Evolutionary conservation across 2,797 vertebrate species (phyloP).

Genomic region (Tarsius wallacei): DNA sequence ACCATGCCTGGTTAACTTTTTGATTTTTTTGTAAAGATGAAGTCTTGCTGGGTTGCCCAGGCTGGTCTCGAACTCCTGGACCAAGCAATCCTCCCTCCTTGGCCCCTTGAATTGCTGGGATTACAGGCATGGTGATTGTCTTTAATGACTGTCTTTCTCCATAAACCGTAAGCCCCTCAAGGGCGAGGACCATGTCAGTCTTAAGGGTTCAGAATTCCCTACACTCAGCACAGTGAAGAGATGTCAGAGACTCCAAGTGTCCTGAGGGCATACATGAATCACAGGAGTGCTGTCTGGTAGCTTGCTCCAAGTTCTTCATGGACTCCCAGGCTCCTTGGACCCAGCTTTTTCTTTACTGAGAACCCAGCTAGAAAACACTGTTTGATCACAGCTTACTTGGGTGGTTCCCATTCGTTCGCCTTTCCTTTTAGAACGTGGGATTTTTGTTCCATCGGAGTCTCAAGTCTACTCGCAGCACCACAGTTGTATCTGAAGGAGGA

Average conservation of each 20-base stretch:
- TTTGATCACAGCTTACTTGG: background rate
- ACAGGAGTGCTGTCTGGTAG: background rate
- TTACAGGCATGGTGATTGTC: no score
- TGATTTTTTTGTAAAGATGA: no score
- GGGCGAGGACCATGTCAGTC: background rate
- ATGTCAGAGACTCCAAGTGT: background rate
- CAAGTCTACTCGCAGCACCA: background rate
- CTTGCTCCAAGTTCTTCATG: background rate
- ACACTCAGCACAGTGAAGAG: background rate
- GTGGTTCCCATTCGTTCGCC: background rate
- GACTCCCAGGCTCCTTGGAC: background rate
- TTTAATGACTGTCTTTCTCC: background rate
- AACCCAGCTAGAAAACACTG: background rate
- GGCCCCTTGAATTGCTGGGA: no score
- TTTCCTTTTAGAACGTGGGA: background rate
- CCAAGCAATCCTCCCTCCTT: no score
- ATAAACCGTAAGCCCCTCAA: background rate
- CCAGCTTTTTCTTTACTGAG: background rate
- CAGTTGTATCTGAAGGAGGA: background rate
- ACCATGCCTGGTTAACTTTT: no score
- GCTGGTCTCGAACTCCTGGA: no score
- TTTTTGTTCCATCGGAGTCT: conserved; percentile 45
- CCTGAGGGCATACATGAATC: background rate
- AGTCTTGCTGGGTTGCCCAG: no score
- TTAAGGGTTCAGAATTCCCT: background rate